These are phyloP conservation scores for Hyperoodon ampullatus DNA, from an alignment of 2,113 vertebrate genomes.

Conservation along the genomic window DNA sequence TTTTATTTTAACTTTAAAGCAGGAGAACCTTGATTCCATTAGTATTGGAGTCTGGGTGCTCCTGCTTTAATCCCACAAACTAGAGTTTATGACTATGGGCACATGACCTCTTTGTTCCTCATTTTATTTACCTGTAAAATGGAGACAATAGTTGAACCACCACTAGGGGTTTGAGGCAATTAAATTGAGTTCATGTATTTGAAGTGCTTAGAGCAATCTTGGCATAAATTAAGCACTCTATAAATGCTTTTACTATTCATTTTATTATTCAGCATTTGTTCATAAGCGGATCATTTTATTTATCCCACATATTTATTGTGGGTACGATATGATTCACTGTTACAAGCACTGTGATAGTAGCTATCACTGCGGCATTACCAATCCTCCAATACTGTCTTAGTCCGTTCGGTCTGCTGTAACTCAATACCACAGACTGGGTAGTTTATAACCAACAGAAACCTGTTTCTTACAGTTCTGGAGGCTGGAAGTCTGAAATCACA, in stretches of 20 bases:
- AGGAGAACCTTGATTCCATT: neutral
- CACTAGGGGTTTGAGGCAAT: neutral
- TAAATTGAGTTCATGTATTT: neutral
- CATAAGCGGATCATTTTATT: neutral
- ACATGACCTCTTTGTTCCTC: neutral
- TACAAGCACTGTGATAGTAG: neutral
- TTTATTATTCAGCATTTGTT: neutral
- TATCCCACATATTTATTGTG: neutral
- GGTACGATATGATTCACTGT: neutral
- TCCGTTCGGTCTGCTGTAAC: neutral
- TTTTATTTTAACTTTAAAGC: neutral
- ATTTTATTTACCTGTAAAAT: neutral
- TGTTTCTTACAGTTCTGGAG: neutral
- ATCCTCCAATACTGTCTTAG: neutral
- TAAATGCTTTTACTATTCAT: neutral
- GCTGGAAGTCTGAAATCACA: neutral
- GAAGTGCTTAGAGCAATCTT: neutral
- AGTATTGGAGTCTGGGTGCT: neutral
- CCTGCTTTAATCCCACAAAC: neutral
- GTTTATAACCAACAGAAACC: neutral
- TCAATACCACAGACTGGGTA: neutral
- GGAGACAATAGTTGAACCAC: neutral
- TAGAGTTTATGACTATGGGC: neutral
- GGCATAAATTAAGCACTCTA: neutral
- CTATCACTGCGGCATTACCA: neutral